A percentile compares a stretch with the other conserved stretches of the same genome.
Evolutionary conservation across 2,888 invertebrate species (phyloP).

Genomic region (Nemoura dubitans): DNA sequence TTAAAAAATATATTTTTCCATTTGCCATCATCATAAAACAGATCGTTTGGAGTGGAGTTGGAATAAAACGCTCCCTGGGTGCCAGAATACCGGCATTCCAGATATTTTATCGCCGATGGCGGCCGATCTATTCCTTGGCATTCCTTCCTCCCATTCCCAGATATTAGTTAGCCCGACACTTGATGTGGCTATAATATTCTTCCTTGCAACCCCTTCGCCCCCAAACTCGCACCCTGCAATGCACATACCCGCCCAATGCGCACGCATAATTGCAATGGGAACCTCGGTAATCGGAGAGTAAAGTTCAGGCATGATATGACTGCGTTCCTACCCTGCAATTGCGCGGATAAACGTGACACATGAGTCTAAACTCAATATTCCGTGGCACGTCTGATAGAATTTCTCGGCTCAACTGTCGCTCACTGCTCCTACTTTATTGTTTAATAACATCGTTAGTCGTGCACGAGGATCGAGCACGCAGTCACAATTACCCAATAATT

Average conservation of each 20-base stretch:
- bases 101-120: background rate
- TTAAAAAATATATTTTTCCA: background rate
- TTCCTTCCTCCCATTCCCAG: background rate
- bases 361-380: constrained; percentile 8
- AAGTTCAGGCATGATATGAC: background rate
- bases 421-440: background rate
- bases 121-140: background rate
- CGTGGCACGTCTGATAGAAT: background rate
- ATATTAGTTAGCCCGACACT: background rate
- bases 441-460: background rate
- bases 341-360: constrained; percentile 18
- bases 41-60: background rate
- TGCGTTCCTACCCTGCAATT: constrained; percentile 32
- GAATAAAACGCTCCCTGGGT: background rate
- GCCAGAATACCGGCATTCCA: background rate
- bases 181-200: background rate
- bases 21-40: background rate
- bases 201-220: background rate
- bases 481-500: constrained; percentile 33
- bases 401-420: background rate
- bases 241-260: background rate
- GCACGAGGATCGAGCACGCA: constrained; percentile 22
- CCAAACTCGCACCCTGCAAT: background rate
- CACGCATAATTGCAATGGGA: background rate
- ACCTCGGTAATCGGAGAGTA: constrained; percentile 16